Percentiles rank a stretch among this genome's conserved stretches.
phyloP scores from a whole-genome alignment of 2,113 vertebrate genomes.

The Ovis aries region ARS-UI_Ramb_v3.0 NC_056055.1:23904501-23905000 shows the following conservation, averaged over 20 bases:
- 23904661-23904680: neutral
- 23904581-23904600: neutral
- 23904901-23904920: neutral
- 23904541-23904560: neutral
- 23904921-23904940: no score
- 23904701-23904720: neutral
- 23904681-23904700: no score
- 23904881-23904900: neutral
- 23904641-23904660: neutral
- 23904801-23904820: neutral
- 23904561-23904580: no score
- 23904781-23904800: neutral
- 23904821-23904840: neutral
- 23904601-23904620: neutral
- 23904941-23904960: neutral
- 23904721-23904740: rapidly evolving
- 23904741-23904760: neutral
- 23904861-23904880: neutral
- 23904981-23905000: neutral
- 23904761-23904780: neutral
- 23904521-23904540: neutral
- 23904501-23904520: neutral
- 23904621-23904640: neutral
- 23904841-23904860: neutral
- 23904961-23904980: neutral